Evolutionary conservation across 35 echinoderm and acorn worm species (phyloP).

Genomic region (Lytechinus pictus): DNA sequence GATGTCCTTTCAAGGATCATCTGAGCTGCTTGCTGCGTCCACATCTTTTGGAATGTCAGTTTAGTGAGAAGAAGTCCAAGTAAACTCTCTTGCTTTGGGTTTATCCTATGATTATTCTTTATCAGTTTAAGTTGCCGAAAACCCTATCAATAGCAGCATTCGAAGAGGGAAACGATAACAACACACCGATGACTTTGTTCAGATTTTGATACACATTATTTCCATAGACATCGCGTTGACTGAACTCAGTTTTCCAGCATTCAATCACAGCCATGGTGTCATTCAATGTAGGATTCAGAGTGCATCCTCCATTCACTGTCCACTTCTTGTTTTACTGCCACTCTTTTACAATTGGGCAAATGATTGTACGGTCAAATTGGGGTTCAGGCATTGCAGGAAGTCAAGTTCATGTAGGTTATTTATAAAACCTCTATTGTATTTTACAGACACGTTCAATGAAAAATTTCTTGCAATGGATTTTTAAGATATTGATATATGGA

Average conservation of each 20-base stretch:
- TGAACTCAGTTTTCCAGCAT: conserved; percentile 44
- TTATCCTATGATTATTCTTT: conserved; percentile 49
- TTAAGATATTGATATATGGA: no score
- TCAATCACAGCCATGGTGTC: conserved; percentile 23
- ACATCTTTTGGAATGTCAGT: conserved; percentile 31
- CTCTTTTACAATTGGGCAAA: conserved; percentile 48
- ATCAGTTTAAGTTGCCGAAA: conserved; percentile 55
- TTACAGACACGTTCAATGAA: no score
- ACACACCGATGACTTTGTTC: conserved; percentile 31
- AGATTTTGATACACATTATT: conserved; percentile 23
- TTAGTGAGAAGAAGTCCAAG: conserved; percentile 33
- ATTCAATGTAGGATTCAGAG: conserved; percentile 1
- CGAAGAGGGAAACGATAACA: conserved; percentile 23
- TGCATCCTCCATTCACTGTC: conserved; percentile 50
- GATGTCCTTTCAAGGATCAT: conserved; percentile 34
- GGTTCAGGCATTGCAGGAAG: neutral
- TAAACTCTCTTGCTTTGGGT: conserved; percentile 55
- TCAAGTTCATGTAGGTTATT: no score
- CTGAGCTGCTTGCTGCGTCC: neutral
- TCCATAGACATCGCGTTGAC: neutral
- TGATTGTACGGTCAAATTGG: conserved; percentile 35
- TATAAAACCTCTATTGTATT: no score
- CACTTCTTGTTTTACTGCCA: conserved; percentile 45
- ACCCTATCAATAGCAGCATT: conserved; percentile 56
- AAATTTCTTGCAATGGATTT: no score